Evolutionary conservation across 92 coral and sea anemone species (phyloP).

Genomic region (Phenganax subtilis): DNA sequence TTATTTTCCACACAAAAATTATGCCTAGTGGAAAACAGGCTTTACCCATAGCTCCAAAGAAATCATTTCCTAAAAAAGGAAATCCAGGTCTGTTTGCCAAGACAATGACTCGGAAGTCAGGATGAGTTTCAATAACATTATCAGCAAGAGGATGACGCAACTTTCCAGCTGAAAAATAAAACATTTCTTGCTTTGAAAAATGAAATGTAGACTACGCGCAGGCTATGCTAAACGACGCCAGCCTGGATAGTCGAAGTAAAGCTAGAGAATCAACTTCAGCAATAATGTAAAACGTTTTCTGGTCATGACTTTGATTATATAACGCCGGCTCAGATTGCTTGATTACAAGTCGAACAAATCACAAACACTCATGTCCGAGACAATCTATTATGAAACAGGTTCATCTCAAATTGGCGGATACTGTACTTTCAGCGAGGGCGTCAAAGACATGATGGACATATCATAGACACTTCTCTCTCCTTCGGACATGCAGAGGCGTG

Average conservation of each 20-base stretch:
- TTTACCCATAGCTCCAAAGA: conserved; percentile 92
- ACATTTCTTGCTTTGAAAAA: neutral
- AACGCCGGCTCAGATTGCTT: too few relatives aligned
- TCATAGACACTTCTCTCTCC: too few relatives aligned
- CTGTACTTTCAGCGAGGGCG: too few relatives aligned
- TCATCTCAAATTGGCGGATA: too few relatives aligned
- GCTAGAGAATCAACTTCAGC: neutral
- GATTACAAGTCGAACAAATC: too few relatives aligned
- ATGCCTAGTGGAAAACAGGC: neutral
- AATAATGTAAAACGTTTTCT: too few relatives aligned
- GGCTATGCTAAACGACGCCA: neutral
- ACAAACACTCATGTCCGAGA: too few relatives aligned
- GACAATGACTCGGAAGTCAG: conserved; percentile 85
- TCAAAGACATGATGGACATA: too few relatives aligned
- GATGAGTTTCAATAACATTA: conserved; percentile 69
- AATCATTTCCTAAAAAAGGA: conserved; percentile 96
- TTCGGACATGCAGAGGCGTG: too few relatives aligned
- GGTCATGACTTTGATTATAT: too few relatives aligned
- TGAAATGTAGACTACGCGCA: neutral
- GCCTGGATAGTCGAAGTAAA: neutral
- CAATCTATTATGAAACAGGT: too few relatives aligned
- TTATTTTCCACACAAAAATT: too few relatives aligned
- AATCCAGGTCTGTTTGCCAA: conserved; percentile 98
- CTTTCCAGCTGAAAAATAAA: conserved; percentile 44
- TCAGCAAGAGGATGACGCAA: conserved; percentile 48